Evolutionary conservation across 1,140 invertebrate species (phyloP).

Genomic region (Drosophila takahashii): DNA sequence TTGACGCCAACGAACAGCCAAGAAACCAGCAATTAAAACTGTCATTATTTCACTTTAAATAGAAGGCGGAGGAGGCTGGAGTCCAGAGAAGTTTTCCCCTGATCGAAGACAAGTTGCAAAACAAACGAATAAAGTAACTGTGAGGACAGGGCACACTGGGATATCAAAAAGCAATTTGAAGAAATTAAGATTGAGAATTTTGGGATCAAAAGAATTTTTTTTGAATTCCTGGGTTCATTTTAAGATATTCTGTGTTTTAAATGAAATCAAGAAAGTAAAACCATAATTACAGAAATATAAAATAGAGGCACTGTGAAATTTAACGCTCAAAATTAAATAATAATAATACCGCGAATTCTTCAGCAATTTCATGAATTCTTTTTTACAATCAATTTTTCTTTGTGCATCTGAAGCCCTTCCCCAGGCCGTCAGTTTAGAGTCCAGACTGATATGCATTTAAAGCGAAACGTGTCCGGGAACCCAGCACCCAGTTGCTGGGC

Average conservation of each 20-base stretch:
- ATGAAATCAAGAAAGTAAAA: background rate
- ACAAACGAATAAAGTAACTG: conserved; percentile 6
- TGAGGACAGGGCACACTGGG: background rate
- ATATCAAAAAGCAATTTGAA: background rate
- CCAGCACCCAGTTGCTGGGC: conserved; percentile 17
- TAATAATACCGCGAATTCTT: background rate
- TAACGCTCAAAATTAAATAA: too few species aligned
- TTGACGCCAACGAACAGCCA: conserved; percentile 70
- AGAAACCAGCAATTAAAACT: conserved; percentile 78
- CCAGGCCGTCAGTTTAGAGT: conserved; percentile 7
- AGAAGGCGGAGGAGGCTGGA: conserved; percentile 21
- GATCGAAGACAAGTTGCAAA: conserved; percentile 15
- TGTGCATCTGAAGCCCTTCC: conserved; percentile 18
- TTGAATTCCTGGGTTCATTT: too few species aligned
- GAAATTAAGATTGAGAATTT: too few species aligned
- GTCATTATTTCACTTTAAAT: conserved; percentile 81
- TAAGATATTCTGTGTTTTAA: too few species aligned
- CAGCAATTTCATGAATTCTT: too few species aligned
- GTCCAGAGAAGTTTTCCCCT: background rate
- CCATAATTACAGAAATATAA: too few species aligned
- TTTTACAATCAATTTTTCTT: background rate
- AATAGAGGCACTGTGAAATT: too few species aligned
- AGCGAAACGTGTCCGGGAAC: conserved; percentile 72
- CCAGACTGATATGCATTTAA: conserved; percentile 78
- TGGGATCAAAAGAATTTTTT: too few species aligned